Evolutionary conservation across 2,113 vertebrate species (phyloP).

Genomic region (Rostratula benghalensis): DNA sequence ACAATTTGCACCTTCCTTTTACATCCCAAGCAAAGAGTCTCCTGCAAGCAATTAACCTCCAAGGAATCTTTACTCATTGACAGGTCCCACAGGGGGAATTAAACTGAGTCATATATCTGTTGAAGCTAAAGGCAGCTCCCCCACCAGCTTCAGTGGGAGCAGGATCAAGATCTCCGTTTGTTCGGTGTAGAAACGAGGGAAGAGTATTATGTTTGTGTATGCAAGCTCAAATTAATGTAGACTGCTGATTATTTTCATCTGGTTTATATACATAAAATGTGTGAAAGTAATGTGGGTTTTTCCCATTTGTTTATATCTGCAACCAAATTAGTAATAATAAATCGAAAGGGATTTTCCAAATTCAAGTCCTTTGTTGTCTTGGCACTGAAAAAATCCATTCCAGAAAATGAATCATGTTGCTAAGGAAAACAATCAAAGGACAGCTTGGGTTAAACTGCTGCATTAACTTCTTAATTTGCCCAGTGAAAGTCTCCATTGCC

Average conservation of each 20-base stretch:
- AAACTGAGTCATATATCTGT: neutral
- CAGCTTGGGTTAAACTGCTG: neutral
- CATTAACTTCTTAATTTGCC: neutral
- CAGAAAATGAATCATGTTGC: neutral
- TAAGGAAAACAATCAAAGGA: neutral
- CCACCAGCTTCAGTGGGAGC: neutral
- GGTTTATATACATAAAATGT: neutral
- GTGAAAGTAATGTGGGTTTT: neutral
- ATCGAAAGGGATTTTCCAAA: neutral
- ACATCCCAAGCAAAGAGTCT: neutral
- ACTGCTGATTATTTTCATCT: neutral
- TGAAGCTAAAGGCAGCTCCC: neutral
- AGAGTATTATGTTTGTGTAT: neutral
- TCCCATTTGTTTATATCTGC: neutral
- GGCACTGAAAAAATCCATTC: neutral
- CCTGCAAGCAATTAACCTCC: constrained; percentile 41
- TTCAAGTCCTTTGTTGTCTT: neutral
- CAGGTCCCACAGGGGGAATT: neutral
- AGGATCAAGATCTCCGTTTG: neutral
- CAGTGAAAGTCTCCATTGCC: neutral
- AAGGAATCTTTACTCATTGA: constrained; percentile 9
- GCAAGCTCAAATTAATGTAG: neutral
- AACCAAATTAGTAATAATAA: neutral
- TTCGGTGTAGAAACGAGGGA: neutral
- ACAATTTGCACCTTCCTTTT: neutral